phyloP scores from a whole-genome alignment of 2,888 invertebrate genomes.

The Chrysomela aeneicollis region DNA sequence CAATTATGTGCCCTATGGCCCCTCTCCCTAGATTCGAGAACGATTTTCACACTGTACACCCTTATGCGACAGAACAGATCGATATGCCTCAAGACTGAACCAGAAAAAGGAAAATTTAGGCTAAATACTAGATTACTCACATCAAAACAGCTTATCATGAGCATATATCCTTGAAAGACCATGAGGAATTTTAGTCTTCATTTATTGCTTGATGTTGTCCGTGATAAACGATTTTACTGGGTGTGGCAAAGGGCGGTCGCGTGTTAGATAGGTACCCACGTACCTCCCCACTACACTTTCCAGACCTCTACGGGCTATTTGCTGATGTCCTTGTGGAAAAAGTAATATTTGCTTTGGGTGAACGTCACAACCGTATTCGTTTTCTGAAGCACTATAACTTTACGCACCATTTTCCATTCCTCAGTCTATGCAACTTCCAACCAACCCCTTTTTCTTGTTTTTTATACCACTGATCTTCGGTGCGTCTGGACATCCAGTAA shows the following conservation, averaged over 20 bases:
- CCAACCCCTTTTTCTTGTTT: neutral
- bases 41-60: slow-evolving; percentile 56
- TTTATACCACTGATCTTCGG: neutral
- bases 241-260: slow-evolving; percentile 41
- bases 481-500: neutral
- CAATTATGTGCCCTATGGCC: slow-evolving; percentile 50
- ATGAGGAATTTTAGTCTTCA: slow-evolving; percentile 60
- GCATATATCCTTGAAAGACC: slow-evolving; percentile 60
- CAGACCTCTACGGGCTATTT: neutral
- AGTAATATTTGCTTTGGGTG: neutral
- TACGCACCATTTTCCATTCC: slow-evolving; percentile 11
- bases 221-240: slow-evolving; percentile 26
- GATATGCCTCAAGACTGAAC: slow-evolving; percentile 58
- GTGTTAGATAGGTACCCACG: slow-evolving; percentile 48
- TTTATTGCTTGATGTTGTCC: slow-evolving; percentile 58
- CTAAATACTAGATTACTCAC: slow-evolving; percentile 54
- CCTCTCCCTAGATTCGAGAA: slow-evolving; percentile 50
- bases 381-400: slow-evolving; percentile 3
- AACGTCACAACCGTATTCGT: neutral
- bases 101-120: slow-evolving; percentile 53
- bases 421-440: neutral
- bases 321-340: slow-evolving; percentile 5
- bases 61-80: slow-evolving; percentile 61
- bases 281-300: slow-evolving; percentile 26
- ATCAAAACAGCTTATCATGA: slow-evolving; percentile 60